Evolutionary conservation across 1,140 invertebrate species (phyloP).

Genomic region (Cecropterus lyciades): DNA sequence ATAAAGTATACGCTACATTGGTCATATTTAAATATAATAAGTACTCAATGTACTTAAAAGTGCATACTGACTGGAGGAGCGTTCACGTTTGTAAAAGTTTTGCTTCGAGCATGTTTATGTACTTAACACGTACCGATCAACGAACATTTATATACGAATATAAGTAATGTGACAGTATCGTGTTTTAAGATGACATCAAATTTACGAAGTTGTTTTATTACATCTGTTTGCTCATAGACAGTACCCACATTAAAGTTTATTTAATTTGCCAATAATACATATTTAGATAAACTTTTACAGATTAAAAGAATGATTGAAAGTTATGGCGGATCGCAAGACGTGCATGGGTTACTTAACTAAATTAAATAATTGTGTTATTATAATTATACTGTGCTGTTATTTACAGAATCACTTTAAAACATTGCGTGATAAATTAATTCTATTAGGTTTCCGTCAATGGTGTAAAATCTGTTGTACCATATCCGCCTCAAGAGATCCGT

Average conservation of each 20-base stretch:
- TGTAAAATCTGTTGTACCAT: slow-evolving; percentile 56
- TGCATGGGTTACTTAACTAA: slow-evolving; percentile 16
- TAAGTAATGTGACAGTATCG: background rate
- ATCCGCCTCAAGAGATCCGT: slow-evolving; percentile 41
- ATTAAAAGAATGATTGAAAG: slow-evolving; percentile 39
- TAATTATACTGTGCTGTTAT: slow-evolving; percentile 6
- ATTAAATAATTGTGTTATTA: slow-evolving; percentile 14
- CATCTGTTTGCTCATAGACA: background rate
- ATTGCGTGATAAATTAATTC: slow-evolving; percentile 1
- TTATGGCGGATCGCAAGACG: slow-evolving; percentile 40
- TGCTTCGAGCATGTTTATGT: background rate
- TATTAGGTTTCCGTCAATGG: slow-evolving; percentile 4
- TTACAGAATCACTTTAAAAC: background rate
- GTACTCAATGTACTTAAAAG: no score
- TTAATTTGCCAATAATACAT: background rate
- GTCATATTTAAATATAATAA: background rate
- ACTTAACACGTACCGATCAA: background rate
- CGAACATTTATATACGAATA: background rate
- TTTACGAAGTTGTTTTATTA: background rate
- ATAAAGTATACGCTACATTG: no score
- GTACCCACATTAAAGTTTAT: background rate
- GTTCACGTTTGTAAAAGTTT: background rate
- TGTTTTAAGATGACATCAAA: background rate
- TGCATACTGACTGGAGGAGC: no score
- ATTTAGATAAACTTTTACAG: background rate